A percentile compares a stretch with the other conserved stretches of the same genome.
phyloP scores from a whole-genome alignment of 2,797 vertebrate genomes.

The Phalloptychus januarius region DNA sequence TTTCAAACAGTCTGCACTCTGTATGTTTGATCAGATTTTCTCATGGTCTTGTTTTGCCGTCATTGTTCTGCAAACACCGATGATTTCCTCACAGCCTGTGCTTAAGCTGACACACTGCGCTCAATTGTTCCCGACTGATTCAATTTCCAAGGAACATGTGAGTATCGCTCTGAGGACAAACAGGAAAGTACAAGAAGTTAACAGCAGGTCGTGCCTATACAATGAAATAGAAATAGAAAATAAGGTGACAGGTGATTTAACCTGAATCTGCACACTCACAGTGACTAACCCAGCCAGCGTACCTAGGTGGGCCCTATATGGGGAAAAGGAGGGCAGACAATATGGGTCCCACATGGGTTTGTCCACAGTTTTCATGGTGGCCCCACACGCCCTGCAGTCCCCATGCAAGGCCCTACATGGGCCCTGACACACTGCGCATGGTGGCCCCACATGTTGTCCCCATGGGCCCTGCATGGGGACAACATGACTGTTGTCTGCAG shows the following conservation, averaged over 20 bases:
- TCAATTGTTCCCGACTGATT: slow-evolving; percentile 57
- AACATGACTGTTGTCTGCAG: no score
- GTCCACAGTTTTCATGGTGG: no score
- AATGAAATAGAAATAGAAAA: slow-evolving; percentile 20
- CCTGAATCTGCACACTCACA: not conserved
- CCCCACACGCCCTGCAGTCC: no score
- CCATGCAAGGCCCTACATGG: no score
- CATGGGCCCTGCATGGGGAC: no score
- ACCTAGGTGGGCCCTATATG: no score
- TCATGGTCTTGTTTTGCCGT: not conserved
- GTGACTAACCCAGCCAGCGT: no score
- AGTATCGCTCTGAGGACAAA: slow-evolving; percentile 51
- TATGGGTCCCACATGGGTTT: no score
- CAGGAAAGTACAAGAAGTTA: slow-evolving; percentile 27
- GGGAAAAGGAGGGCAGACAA: no score
- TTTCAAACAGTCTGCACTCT: not conserved
- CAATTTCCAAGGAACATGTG: slow-evolving; percentile 60
- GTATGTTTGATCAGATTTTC: not conserved
- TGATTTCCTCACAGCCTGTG: slow-evolving; percentile 25
- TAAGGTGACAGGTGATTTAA: slow-evolving; percentile 7
- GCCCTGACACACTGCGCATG: no score
- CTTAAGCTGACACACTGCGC: slow-evolving; percentile 28
- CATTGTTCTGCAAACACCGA: slow-evolving; percentile 22
- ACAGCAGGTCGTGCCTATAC: slow-evolving; percentile 27
- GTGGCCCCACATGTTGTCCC: no score